Evolutionary conservation across 2,113 vertebrate genomes (phyloP).

Genomic region (Philantomba maxwellii): DNA sequence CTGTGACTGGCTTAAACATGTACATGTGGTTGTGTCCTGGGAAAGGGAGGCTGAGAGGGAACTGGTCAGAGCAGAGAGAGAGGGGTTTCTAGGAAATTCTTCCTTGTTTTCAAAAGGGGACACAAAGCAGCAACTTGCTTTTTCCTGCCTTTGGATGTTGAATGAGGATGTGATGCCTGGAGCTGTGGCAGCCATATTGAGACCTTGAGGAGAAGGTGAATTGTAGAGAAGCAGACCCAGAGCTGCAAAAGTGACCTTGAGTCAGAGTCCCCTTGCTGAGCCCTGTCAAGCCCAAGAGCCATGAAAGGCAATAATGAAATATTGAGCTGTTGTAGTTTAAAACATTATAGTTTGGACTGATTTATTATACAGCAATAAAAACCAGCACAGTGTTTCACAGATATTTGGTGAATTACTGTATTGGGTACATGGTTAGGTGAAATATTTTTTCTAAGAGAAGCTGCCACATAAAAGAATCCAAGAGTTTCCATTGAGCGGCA

Average conservation of each 20-base stretch:
- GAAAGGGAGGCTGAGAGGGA: not conserved
- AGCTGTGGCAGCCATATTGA: not conserved
- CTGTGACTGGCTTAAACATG: not conserved
- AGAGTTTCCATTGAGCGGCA: fast-evolving
- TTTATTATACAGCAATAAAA: not conserved
- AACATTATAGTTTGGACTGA: not conserved
- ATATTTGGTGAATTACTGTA: not conserved
- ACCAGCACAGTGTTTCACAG: not conserved
- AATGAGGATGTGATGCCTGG: not conserved
- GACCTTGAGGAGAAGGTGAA: not conserved
- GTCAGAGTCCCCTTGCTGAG: not conserved
- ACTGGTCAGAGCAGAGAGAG: not conserved
- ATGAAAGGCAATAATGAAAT: not conserved
- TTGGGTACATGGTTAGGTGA: not conserved
- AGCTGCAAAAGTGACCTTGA: not conserved
- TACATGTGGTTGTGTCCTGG: not conserved
- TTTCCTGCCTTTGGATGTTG: not conserved
- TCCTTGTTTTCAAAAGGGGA: not conserved
- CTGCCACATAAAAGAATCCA: not conserved
- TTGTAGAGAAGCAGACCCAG: not conserved
- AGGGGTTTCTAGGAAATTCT: not conserved
- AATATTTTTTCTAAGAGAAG: not conserved
- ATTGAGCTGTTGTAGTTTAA: not conserved
- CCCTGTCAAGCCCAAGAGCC: not conserved
- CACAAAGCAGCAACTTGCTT: not conserved